A percentile compares a stretch with the other conserved stretches of the same genome.
These are phyloP conservation scores for Norana najaformis DNA, from an alignment of 2,888 invertebrate genomes.

Conservation along the genomic window DNA sequence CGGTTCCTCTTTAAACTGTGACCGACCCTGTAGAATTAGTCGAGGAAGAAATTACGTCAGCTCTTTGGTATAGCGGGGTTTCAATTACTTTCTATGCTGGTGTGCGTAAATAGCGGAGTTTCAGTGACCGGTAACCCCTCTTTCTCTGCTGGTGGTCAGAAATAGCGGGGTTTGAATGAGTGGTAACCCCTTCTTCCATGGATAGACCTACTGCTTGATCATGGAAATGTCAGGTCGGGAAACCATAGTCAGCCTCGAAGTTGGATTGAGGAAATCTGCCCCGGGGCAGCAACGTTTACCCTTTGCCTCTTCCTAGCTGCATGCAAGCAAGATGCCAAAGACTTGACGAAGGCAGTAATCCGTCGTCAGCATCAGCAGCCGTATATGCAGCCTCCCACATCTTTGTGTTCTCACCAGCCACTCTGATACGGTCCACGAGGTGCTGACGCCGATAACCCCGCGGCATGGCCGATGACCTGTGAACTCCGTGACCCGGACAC, in stretches of 20 bases:
- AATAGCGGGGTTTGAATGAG: neutral
- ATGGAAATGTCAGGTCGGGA: neutral
- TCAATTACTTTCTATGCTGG: too few species aligned
- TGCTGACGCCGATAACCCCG: conserved; percentile 16
- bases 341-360: neutral
- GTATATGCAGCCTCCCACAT: too few species aligned
- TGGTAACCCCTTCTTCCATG: neutral
- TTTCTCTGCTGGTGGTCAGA: too few species aligned
- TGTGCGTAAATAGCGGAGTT: too few species aligned
- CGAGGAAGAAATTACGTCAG: neutral
- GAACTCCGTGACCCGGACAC: neutral
- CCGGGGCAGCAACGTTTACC: neutral
- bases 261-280: neutral
- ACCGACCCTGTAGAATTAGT: too few species aligned
- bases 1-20: too few species aligned
- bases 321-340: conserved; percentile 5
- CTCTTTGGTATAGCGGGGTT: too few species aligned
- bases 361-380: neutral
- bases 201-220: neutral
- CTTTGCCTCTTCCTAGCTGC: neutral
- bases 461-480: neutral
- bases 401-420: too few species aligned
- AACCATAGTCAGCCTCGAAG: neutral
- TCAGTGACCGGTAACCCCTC: too few species aligned
- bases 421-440: neutral